phyloP scores from a whole-genome alignment of 2,797 vertebrate species.

The Tolypeutes matacus region DNA sequence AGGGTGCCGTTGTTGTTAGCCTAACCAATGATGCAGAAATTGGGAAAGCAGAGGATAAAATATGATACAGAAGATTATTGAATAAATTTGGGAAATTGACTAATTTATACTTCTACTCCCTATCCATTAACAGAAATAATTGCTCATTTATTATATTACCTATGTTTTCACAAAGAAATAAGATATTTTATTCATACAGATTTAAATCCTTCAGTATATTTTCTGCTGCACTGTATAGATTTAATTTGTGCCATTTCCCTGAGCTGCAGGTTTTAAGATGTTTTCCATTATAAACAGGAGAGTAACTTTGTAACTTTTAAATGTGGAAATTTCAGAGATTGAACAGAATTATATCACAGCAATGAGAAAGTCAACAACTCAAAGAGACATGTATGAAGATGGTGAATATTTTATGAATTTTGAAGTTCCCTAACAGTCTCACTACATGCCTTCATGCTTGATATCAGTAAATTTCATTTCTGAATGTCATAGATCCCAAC shows the following conservation, averaged over 20 bases:
- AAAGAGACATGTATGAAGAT: neutral
- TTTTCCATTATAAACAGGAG: conserved; percentile 12
- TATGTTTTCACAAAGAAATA: conserved; percentile 53
- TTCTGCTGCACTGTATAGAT: neutral
- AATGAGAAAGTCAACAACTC: conserved; percentile 3
- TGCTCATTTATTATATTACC: conserved; percentile 27
- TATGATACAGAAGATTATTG: neutral
- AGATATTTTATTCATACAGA: conserved; percentile 36
- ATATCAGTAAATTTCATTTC: neutral
- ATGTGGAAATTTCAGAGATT: neutral
- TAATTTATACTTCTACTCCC: conserved; percentile 6
- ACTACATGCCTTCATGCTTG: conserved; percentile 8
- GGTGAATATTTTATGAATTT: conserved; percentile 29
- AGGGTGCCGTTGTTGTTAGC: neutral
- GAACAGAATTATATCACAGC: neutral
- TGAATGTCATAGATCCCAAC: conserved; percentile 21
- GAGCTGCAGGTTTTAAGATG: neutral
- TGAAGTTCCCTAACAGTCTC: neutral
- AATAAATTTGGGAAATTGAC: neutral
- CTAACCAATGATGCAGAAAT: neutral
- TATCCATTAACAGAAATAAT: conserved; percentile 48
- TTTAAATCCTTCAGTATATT: conserved; percentile 10
- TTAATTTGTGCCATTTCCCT: neutral
- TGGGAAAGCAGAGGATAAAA: neutral
- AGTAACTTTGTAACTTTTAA: conserved; percentile 11